Base-by-base conservation (phyloP, 2,888 invertebrate species). In the Diaperis boleti region DNA sequence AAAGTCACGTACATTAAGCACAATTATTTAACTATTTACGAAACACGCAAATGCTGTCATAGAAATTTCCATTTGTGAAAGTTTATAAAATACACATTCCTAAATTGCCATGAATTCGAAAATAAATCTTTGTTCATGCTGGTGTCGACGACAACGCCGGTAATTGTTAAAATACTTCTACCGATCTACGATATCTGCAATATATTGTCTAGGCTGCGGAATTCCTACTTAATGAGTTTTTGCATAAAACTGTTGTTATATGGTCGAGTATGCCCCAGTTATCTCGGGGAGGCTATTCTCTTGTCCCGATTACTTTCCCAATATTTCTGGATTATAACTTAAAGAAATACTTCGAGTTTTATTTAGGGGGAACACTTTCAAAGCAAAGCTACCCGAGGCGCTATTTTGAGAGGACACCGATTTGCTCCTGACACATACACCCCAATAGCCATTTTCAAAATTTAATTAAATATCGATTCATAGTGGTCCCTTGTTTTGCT, bases 21-120 rank as follows among this genome's bases (percentile, higher is more conserved):
- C 18, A 54, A 61, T 61, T 55, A 45, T 61, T 54, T 44, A 39
- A 61, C 61, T 55, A 55, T 61, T 61, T 61, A 37, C 61, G 15
- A 26, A 52, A 61, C 61, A 61, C 59, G 59, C 59, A 50, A 59
- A 31, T 41, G 45, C 47, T 54, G 45, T 55, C 61, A 45, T 54
- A 42, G 42, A 60, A 49, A 49, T 59, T 59, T 49, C 49, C 31
- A 41, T 45, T 47, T 35, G 55, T 55, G 55, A 55, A 56, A 56
- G 44, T 56, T 45, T 45, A 33, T 45, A 56, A 56, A 56, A 56
- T 45, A 55, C 42, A 55, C 18, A 41, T 55, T 55, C 13, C 29
- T 41, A 42, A 55, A 55, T 42, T 55, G 31, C 14, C 20, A 31
- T 10, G 54, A 57, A 45, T 33, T 45, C 33, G 3, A 20, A 54